Evolutionary conservation across 2,113 vertebrate species (phyloP).

Genomic region (Brachypodius melanocephalos): DNA sequence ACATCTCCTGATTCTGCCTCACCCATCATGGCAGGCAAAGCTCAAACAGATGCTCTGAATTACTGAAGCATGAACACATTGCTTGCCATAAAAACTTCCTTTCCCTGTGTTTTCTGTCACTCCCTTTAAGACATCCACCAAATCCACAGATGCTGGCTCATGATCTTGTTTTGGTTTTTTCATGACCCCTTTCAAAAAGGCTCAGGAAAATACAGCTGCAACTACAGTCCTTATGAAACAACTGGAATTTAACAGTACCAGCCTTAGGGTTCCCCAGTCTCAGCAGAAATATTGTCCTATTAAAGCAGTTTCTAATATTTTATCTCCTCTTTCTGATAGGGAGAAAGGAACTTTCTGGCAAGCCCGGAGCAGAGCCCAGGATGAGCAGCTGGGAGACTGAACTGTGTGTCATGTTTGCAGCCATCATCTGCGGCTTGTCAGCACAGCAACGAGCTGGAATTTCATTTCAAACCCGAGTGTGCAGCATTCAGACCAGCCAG

Average conservation of each 20-base stretch:
- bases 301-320: background rate
- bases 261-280: background rate
- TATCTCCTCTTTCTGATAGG: background rate
- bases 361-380: background rate
- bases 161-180: background rate
- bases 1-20: constrained; percentile 21
- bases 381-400: background rate
- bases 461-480: background rate
- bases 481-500: background rate
- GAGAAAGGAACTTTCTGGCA: background rate
- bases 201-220: background rate
- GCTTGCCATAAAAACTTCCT: background rate
- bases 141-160: background rate
- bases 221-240: background rate
- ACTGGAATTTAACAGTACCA: background rate
- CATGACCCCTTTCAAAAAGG: background rate
- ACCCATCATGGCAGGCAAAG: constrained; percentile 3
- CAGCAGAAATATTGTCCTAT: background rate
- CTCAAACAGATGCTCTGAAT: constrained; percentile 36
- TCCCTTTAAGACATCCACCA: constrained; percentile 26
- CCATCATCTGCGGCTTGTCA: background rate
- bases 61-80: constrained; percentile 1
- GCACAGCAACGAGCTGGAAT: background rate
- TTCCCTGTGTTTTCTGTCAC: constrained; percentile 14
- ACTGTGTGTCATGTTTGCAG: background rate